phyloP scores from a whole-genome alignment of 2,888 invertebrate species.

The Taphrorychus bicolor region DNA sequence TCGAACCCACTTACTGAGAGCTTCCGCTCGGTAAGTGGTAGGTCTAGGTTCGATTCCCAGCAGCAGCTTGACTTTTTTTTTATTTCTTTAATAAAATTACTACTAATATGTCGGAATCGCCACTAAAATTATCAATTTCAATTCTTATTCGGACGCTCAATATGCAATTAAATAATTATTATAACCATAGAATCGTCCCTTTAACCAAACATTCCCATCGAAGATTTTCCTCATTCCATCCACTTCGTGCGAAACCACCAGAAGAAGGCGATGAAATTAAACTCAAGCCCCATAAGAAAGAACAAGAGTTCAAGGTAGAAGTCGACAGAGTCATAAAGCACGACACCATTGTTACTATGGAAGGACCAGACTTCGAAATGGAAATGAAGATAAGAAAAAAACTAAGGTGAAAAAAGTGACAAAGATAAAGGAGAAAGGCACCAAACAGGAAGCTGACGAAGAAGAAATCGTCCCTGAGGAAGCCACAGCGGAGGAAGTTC shows the following conservation, averaged over 20 bases:
- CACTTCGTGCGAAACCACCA: slow-evolving; percentile 41
- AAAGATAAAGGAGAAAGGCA: slow-evolving; percentile 40
- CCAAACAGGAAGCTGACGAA: slow-evolving; percentile 44
- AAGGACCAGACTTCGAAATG: slow-evolving; percentile 46
- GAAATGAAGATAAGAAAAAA: no score
- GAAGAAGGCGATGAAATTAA: slow-evolving; percentile 53
- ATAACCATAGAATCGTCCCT: no score
- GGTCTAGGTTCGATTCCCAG: no score
- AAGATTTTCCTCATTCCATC: slow-evolving; percentile 3
- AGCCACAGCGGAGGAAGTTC: no score
- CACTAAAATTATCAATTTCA: no score
- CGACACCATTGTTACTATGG: slow-evolving; percentile 45
- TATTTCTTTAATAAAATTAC: no score
- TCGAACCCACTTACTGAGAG: no score
- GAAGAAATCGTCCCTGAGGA: neutral
- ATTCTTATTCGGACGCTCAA: no score
- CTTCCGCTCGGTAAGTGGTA: no score
- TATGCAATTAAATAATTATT: no score
- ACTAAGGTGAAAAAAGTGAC: slow-evolving; percentile 45
- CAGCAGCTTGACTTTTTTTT: no score
- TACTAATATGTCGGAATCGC: no score
- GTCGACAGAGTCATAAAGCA: slow-evolving; percentile 42
- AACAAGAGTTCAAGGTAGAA: slow-evolving; percentile 45
- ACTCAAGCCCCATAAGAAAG: slow-evolving; percentile 55
- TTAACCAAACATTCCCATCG: neutral